Percentiles rank a stretch among this genome's conserved stretches.
Evolutionary conservation across 2,113 vertebrate species (phyloP).

Genomic region (Solea senegalensis): DNA sequence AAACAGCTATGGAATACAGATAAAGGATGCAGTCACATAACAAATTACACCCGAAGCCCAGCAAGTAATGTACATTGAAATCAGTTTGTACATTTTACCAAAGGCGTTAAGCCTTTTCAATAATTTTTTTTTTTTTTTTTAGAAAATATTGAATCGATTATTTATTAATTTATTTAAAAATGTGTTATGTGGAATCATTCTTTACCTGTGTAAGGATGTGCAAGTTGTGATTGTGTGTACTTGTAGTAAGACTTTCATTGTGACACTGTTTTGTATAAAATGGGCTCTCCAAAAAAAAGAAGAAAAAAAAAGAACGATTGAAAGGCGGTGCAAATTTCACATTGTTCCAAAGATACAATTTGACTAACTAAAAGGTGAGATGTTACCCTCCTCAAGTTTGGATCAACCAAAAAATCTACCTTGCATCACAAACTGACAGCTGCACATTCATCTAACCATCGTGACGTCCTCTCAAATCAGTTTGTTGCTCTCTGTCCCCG

Average conservation of each 20-base stretch:
- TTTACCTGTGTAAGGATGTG: slow-evolving; percentile 59
- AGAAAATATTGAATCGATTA: slow-evolving; percentile 53
- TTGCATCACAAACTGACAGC: slow-evolving; percentile 41
- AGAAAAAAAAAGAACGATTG: slow-evolving; percentile 20
- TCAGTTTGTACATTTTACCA: slow-evolving; percentile 50
- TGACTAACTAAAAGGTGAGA: slow-evolving; percentile 48
- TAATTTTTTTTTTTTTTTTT: slow-evolving; percentile 21
- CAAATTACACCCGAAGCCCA: slow-evolving; percentile 38
- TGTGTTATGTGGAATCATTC: slow-evolving; percentile 54
- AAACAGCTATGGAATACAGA: slow-evolving; percentile 72
- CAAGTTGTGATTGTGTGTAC: slow-evolving; percentile 34
- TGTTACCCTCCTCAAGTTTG: slow-evolving; percentile 45
- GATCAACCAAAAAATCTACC: slow-evolving; percentile 44
- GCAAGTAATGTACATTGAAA: slow-evolving; percentile 32
- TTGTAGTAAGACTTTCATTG: slow-evolving; percentile 41
- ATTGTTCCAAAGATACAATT: slow-evolving; percentile 35
- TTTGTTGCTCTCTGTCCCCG: slow-evolving; percentile 35
- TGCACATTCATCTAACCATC: slow-evolving; percentile 42
- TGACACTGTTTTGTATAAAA: slow-evolving; percentile 61
- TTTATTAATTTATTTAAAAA: slow-evolving; percentile 39
- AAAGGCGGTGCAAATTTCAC: slow-evolving; percentile 47
- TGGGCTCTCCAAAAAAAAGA: slow-evolving; percentile 41
- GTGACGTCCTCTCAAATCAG: slow-evolving; percentile 49
- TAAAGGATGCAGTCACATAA: slow-evolving; percentile 58
- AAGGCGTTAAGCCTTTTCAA: neutral